Evolutionary conservation across 2,888 invertebrate genomes (phyloP).

Genomic region (Corythucha ciliata): DNA sequence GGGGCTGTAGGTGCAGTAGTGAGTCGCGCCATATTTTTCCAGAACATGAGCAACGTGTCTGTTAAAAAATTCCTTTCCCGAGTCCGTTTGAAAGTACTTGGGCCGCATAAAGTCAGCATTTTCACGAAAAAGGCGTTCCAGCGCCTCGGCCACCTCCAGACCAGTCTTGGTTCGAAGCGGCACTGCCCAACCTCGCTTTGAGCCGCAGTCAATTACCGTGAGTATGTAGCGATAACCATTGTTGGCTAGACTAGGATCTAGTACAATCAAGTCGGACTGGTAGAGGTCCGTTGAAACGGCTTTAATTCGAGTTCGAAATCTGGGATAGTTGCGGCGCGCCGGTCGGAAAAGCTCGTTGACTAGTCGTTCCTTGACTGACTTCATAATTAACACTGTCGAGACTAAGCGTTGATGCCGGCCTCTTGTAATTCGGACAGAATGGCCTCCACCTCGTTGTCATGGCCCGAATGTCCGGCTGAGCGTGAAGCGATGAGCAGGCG

Average conservation of each 20-base stretch:
- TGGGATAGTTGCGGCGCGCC: conserved; percentile 16
- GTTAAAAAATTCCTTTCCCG: conserved; percentile 38
- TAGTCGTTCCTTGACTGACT: no score
- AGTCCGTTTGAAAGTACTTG: conserved; percentile 35
- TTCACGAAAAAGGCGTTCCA: conserved; percentile 1
- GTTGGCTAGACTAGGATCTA: conserved; percentile 11
- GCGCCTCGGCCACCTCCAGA: conserved; percentile 14
- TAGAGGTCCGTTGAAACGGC: conserved; percentile 23
- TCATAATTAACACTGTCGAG: no score
- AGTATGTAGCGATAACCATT: conserved; percentile 21
- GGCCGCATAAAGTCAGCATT: conserved; percentile 16
- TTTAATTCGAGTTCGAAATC: conserved; percentile 14
- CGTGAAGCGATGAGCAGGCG: no score
- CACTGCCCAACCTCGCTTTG: conserved; percentile 16
- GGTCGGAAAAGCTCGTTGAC: conserved; percentile 24
- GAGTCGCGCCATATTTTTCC: conserved; percentile 30
- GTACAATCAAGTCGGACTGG: conserved; percentile 24
- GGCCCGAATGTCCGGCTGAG: no score
- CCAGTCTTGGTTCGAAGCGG: conserved; percentile 22
- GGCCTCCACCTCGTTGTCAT: no score
- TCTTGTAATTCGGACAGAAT: no score
- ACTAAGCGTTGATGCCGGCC: no score
- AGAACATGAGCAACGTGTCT: conserved; percentile 34
- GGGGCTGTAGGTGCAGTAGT: conserved; percentile 29
- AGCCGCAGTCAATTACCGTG: conserved; percentile 17